Evolutionary conservation across 2,797 vertebrate species (phyloP).

Genomic region (Knipowitschia caucasica): DNA sequence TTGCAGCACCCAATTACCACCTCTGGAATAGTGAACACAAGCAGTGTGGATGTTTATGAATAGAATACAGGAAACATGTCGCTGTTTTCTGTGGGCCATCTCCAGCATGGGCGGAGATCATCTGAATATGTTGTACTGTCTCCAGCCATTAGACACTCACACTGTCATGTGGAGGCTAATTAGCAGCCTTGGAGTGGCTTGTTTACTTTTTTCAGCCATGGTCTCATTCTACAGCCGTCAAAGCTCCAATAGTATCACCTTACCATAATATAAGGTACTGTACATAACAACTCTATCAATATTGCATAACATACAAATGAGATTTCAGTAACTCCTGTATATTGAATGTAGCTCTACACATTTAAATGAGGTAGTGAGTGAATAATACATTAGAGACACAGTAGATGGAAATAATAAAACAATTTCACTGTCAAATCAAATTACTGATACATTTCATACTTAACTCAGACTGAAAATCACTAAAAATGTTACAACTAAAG

Average conservation of each 20-base stretch:
- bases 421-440: too few species aligned
- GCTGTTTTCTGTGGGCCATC: not conserved
- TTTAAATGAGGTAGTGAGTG: too few species aligned
- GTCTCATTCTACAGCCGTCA: not conserved
- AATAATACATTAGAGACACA: too few species aligned
- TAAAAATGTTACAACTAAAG: too few species aligned
- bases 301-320: too few species aligned
- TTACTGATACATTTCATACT: too few species aligned
- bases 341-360: too few species aligned
- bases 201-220: slow-evolving; percentile 2
- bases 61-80: not conserved
- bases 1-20: not conserved
- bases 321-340: too few species aligned
- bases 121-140: not conserved
- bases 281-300: too few species aligned
- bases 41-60: not conserved
- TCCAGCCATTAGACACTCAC: not conserved
- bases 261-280: not conserved
- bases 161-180: slow-evolving; percentile 1
- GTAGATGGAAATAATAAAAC: too few species aligned
- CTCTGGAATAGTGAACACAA: not conserved
- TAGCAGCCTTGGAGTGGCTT: not conserved
- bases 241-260: not conserved
- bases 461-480: too few species aligned
- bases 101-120: not conserved